phyloP scores from a whole-genome alignment of 2,797 vertebrate species.

The Fistularia commersonii region DNA sequence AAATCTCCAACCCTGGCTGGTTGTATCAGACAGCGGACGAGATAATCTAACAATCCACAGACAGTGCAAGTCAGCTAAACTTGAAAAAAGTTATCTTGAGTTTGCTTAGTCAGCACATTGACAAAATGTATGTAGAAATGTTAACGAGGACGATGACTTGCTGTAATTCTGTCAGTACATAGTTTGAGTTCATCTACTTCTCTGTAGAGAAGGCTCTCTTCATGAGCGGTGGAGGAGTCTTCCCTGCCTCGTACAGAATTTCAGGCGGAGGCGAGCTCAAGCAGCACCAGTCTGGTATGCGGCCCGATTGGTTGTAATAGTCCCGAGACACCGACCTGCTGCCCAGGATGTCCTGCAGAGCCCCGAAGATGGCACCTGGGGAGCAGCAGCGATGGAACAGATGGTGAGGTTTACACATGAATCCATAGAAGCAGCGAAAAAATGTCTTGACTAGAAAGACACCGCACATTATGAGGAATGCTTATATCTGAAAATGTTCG shows the following conservation, averaged over 20 bases:
- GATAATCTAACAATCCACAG: too few species aligned
- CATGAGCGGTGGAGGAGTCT: constrained; percentile 89
- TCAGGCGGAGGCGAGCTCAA: constrained; percentile 90
- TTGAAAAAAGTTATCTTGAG: too few species aligned
- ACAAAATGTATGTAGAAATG: constrained; percentile 7
- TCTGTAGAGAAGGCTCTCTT: constrained; percentile 97
- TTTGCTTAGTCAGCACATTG: too few species aligned
- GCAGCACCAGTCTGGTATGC: constrained; percentile 95
- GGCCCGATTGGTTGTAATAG: constrained; percentile 92
- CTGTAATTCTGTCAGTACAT: background rate
- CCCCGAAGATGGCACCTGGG: constrained; percentile 92
- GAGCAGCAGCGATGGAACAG: background rate
- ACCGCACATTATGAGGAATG: background rate
- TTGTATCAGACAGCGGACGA: too few species aligned
- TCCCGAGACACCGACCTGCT: constrained; percentile 95
- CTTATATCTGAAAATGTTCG: too few species aligned
- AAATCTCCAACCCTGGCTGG: too few species aligned
- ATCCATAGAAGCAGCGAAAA: background rate
- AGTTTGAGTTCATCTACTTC: constrained; percentile 74
- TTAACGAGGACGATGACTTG: constrained; percentile 10
- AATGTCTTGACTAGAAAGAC: background rate
- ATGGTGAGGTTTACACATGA: background rate
- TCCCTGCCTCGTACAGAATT: constrained; percentile 87
- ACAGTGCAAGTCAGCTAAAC: too few species aligned
- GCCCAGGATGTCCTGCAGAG: constrained; percentile 93